Evolutionary conservation across 1,140 invertebrate species (phyloP), one percentile per base, ranked within the genome.

Genomic region (Aphis craccivora): DNA sequence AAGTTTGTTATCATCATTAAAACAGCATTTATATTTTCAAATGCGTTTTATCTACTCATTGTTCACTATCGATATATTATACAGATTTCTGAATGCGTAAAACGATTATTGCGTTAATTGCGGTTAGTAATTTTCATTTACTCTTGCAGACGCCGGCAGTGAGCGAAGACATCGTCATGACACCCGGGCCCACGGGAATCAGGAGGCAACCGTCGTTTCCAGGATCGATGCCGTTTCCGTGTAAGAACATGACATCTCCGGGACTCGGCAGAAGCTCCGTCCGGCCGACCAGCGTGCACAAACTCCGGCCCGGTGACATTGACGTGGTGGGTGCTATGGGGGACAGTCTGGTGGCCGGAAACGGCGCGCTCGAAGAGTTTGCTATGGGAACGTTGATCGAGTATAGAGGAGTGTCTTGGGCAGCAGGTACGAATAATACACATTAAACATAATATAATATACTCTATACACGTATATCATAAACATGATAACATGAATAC

Each of bases 271-370:
- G 94, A n/a, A 94, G 94, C 1, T 6, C 30, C 0, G 4, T 76
- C 11, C 48, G 91, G 22, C 96, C 96, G 35, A 94, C 95, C 4
- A 96, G 94, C 87, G 97, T 97, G 23, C 96, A 97, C 95, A 94
- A 95, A 93, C 95, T 98, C 11, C 95, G 97, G 83, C 97, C 97
- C 2, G 97, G 96, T 22, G 97, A 98, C 95, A 97, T 98, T 67
- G 96, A 97, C 93, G 97, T 98, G 4, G 96, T 98, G 14, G 97
- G 96, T 14, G 97, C 97, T 3, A 96, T 98, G 90, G 98, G 98
- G 14, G 98, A 98, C 95, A 98, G 97, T 1, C 94, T 98, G 89
- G 96, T 97, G 0, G 97, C 97, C 11, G 97, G 96, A 51, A 98
- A 97, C 94, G 97, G 97, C 4, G 97, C 97, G 0, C 95, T 97